Evolutionary conservation across 2,797 vertebrate genomes (phyloP).

Genomic region (Hydrophis major): DNA sequence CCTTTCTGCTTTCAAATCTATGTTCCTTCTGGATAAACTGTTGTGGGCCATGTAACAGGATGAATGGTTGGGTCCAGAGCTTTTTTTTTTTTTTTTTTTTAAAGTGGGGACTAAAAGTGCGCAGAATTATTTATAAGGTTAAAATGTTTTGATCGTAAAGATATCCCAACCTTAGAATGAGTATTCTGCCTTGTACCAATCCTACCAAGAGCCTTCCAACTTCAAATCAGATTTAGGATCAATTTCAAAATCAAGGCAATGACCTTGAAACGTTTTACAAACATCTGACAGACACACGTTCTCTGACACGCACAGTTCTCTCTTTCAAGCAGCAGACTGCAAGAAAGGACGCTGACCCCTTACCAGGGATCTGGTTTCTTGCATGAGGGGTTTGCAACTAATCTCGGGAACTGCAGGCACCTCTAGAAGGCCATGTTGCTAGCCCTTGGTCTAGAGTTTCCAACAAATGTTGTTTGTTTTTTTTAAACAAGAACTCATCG

Average conservation of each 20-base stretch:
- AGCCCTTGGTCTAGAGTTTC: not conserved
- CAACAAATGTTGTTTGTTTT: not conserved
- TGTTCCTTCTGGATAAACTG: not conserved
- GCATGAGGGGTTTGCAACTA: not conserved
- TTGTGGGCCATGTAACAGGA: too few species aligned
- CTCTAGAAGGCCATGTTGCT: not conserved
- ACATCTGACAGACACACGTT: not conserved
- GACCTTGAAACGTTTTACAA: not conserved
- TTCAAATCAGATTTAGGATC: not conserved
- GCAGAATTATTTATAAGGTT: not conserved
- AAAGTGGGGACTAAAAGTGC: not conserved
- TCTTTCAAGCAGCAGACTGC: not conserved
- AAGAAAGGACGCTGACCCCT: not conserved
- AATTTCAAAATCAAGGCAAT: not conserved
- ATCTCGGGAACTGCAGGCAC: not conserved
- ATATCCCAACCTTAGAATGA: not conserved
- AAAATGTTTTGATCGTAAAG: not conserved
- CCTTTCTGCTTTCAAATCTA: not conserved
- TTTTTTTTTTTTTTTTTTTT: too few species aligned
- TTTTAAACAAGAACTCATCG: conserved; percentile 42
- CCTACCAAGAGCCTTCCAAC: not conserved
- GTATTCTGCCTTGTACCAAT: not conserved
- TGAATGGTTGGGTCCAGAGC: not conserved
- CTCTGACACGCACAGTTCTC: rapidly evolving
- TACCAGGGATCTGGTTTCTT: not conserved